phyloP scores from a whole-genome alignment of 2,888 invertebrate species.

The Apodemia zela region DNA sequence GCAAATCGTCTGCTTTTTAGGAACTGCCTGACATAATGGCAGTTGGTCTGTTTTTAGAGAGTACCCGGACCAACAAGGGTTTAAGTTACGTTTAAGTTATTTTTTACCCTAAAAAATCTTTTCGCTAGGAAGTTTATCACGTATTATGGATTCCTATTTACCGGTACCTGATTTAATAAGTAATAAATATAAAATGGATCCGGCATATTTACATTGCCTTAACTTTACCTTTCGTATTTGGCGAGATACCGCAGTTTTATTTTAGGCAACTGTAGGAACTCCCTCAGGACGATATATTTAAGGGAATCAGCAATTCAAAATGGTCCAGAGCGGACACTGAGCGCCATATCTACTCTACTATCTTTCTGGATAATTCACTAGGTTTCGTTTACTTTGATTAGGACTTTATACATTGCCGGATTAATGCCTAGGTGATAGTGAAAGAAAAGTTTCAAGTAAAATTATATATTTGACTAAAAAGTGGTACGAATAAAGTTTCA shows the following conservation, averaged over 20 bases:
- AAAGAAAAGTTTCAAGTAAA: too few relatives aligned
- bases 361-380: neutral
- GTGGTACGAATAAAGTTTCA: too few relatives aligned
- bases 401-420: neutral
- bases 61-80: too few relatives aligned
- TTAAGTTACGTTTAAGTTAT: too few relatives aligned
- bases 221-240: slow-evolving; percentile 3
- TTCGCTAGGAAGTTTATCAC: too few relatives aligned
- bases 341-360: slow-evolving; percentile 28
- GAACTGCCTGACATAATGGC: too few relatives aligned
- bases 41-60: too few relatives aligned
- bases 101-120: too few relatives aligned
- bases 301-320: slow-evolving; percentile 54
- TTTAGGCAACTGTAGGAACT: slow-evolving; percentile 48
- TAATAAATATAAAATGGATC: neutral
- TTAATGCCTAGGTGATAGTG: neutral
- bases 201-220: neutral
- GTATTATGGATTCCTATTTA: neutral
- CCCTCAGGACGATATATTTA: slow-evolving; percentile 40
- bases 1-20: too few relatives aligned
- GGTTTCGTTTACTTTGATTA: neutral
- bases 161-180: neutral
- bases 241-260: slow-evolving; percentile 31
- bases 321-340: slow-evolving; percentile 40
- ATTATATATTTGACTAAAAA: too few relatives aligned